These are phyloP conservation scores for Ariolimax columbianus DNA, from an alignment of 2,888 invertebrate species.

Conservation along the genomic window DNA sequence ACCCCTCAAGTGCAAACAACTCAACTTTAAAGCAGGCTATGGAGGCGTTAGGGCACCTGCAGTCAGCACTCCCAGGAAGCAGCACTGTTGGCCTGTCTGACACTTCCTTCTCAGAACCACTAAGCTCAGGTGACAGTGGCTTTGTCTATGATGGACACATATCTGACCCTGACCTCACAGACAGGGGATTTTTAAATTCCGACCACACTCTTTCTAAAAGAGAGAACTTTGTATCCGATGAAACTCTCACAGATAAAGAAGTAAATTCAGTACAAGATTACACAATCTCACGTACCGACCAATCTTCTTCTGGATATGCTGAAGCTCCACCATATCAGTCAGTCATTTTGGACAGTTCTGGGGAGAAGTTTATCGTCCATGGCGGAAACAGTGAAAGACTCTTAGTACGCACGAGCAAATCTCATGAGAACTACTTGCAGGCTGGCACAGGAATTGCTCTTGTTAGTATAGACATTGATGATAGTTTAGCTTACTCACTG, in stretches of 20 bases:
- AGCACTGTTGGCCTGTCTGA: conserved; percentile 47
- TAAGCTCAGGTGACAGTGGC: conserved; percentile 59
- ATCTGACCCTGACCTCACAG: conserved; percentile 57
- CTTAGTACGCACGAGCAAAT: conserved; percentile 91
- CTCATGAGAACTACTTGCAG: conserved; percentile 91
- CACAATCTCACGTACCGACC: neutral
- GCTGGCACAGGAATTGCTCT: conserved; percentile 87
- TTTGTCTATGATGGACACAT: conserved; percentile 56
- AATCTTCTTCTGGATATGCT: neutral
- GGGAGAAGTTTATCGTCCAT: conserved; percentile 68
- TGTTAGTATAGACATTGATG: conserved; percentile 94
- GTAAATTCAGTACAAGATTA: neutral
- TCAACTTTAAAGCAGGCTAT: conserved; percentile 45
- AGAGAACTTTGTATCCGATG: conserved; percentile 40
- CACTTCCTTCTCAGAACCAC: conserved; percentile 54
- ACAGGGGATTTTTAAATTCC: conserved; percentile 29
- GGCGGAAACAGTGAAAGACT: conserved; percentile 80
- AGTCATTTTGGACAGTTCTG: conserved; percentile 71
- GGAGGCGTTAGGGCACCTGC: conserved; percentile 49
- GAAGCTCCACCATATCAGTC: conserved; percentile 44
- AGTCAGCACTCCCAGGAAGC: conserved; percentile 42
- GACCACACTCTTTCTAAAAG: conserved; percentile 24
- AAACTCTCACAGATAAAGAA: conserved; percentile 45
- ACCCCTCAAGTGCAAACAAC: conserved; percentile 20
- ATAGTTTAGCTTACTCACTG: conserved; percentile 94